Evolutionary conservation across 2,888 invertebrate species (phyloP).

Genomic region (Copidosoma aretas): DNA sequence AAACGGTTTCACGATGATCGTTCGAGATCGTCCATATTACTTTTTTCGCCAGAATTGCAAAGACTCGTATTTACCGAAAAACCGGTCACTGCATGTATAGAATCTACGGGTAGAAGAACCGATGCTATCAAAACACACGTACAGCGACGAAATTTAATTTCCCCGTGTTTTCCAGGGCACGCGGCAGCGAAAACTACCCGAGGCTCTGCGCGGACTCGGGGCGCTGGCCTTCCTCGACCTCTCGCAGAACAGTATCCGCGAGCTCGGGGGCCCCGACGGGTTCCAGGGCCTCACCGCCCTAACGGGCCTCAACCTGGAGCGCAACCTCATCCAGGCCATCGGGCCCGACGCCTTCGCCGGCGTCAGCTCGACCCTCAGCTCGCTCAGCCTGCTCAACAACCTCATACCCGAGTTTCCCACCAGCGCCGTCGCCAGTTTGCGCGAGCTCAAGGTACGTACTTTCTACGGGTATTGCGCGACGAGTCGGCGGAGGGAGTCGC

Average conservation of each 20-base stretch:
- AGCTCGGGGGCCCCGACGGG: slow-evolving; percentile 76
- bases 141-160: no score
- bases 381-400: slow-evolving; percentile 87
- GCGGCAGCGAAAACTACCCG: slow-evolving; percentile 79
- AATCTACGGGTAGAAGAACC: no score
- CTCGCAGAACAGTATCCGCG: slow-evolving; percentile 85
- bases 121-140: no score
- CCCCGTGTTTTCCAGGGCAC: slow-evolving; percentile 89
- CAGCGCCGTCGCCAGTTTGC: slow-evolving; percentile 77
- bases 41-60: no score
- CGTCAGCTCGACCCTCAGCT: slow-evolving; percentile 82
- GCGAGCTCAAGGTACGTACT: slow-evolving; percentile 72
- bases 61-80: no score
- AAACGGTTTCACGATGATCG: no score
- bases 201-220: slow-evolving; percentile 77
- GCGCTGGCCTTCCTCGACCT: slow-evolving; percentile 87
- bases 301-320: slow-evolving; percentile 86
- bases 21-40: no score
- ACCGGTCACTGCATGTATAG: no score
- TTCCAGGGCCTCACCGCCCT: slow-evolving; percentile 82
- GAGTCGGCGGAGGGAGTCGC: no score
- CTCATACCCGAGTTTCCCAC: slow-evolving; percentile 86
- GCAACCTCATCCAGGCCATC: slow-evolving; percentile 83
- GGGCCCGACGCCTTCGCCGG: slow-evolving; percentile 80
- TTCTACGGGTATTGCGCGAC: neutral